Conservation (phyloP, 1,140 invertebrate species). For the Drosophila miranda region DNA sequence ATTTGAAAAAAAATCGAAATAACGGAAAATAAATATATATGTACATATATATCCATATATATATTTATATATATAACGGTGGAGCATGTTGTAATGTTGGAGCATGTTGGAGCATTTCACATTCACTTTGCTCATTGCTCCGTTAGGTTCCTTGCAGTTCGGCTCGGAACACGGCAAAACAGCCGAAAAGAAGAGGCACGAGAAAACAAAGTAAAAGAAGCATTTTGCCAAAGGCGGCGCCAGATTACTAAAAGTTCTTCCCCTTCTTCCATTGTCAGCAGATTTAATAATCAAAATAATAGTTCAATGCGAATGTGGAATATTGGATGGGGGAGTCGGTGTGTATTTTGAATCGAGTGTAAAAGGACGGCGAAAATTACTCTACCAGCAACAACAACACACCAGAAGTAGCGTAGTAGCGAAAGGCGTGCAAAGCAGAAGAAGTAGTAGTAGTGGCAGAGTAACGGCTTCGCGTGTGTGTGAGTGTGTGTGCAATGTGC, state of each 20-base stretch:
- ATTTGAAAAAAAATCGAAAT: too few species aligned
- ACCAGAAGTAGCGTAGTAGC: constrained; percentile 42
- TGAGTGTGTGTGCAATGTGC: constrained; percentile 62
- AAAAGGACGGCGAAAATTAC: constrained; percentile 29
- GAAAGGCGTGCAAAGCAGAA: constrained; percentile 59
- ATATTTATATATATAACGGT: too few species aligned
- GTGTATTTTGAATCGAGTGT: constrained; percentile 34
- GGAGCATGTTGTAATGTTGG: too few species aligned
- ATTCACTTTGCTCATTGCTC: not conserved
- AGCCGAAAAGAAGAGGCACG: too few species aligned
- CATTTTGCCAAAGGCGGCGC: too few species aligned
- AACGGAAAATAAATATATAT: too few species aligned
- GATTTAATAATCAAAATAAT: constrained; percentile 26
- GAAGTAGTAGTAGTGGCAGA: constrained; percentile 2
- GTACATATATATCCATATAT: too few species aligned
- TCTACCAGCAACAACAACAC: constrained; percentile 10
- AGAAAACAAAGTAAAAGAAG: too few species aligned
- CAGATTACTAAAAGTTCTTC: too few species aligned
- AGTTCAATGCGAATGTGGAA: constrained; percentile 15
- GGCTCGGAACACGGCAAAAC: too few species aligned
- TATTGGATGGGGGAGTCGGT: constrained; percentile 6
- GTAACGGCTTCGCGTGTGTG: constrained; percentile 61
- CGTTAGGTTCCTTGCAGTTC: too few species aligned
- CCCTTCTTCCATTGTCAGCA: not conserved
- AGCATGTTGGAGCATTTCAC: too few species aligned